These are phyloP conservation scores for Anguilla megastoma DNA, from an alignment of 2,797 vertebrate genomes.

Conservation along the genomic window DNA sequence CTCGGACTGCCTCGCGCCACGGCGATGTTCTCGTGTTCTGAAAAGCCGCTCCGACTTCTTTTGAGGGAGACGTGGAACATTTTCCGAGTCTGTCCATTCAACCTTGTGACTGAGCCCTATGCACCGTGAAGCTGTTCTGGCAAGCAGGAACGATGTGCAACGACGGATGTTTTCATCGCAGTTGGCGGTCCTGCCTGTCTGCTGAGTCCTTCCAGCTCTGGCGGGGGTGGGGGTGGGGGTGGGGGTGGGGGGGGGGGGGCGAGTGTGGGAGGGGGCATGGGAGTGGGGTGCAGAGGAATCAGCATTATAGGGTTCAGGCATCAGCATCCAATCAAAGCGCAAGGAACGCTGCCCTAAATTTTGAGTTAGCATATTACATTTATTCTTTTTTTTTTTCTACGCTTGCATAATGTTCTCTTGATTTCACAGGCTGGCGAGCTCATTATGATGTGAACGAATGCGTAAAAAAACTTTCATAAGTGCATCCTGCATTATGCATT, in stretches of 20 bases:
- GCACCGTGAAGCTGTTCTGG: neutral
- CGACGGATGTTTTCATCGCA: neutral
- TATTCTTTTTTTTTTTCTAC: neutral
- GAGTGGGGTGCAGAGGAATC: neutral
- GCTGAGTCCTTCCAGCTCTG: neutral
- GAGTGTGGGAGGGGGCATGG: too few species aligned
- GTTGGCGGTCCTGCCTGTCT: neutral
- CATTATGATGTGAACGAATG: neutral
- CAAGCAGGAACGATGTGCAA: neutral
- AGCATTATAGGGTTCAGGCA: neutral
- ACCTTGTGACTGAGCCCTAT: neutral
- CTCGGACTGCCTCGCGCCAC: neutral
- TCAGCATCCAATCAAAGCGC: neutral
- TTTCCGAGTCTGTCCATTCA: neutral
- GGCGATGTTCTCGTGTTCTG: neutral
- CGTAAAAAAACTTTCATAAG: neutral
- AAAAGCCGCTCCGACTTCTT: neutral
- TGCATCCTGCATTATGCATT: neutral
- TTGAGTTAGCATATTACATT: neutral
- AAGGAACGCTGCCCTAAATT: neutral
- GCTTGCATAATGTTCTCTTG: neutral
- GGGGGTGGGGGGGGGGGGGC: too few species aligned
- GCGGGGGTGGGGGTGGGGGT: neutral
- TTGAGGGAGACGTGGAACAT: neutral
- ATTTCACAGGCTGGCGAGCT: neutral